Percentiles rank a stretch among this genome's conserved stretches.
Evolutionary conservation across 2,113 vertebrate genomes (phyloP).

Genomic region (Grammomys surdaster): DNA sequence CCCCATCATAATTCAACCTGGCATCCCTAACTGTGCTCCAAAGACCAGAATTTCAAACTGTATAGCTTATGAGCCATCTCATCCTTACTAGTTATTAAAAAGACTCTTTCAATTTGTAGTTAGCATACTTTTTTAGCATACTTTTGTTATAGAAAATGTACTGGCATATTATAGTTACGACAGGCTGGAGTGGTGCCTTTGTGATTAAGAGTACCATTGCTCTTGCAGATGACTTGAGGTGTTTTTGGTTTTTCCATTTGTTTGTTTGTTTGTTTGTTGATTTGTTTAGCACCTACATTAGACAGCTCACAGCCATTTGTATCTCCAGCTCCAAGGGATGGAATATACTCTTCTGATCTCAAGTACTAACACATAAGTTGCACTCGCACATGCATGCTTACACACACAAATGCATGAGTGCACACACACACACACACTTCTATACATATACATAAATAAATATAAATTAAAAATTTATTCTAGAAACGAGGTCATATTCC

Average conservation of each 20-base stretch:
- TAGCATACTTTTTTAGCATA: too few species aligned
- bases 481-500: background rate
- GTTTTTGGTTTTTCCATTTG: too few species aligned
- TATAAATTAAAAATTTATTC: background rate
- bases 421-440: too few species aligned
- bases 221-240: background rate
- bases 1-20: background rate
- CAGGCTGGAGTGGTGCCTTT: background rate
- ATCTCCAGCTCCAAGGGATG: background rate
- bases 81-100: background rate
- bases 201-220: background rate
- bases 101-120: background rate
- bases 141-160: constrained; percentile 22
- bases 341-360: background rate
- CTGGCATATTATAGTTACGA: background rate
- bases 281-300: background rate
- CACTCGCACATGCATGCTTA: background rate
- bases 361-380: background rate
- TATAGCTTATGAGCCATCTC: background rate
- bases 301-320: background rate
- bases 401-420: background rate
- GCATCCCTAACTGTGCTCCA: background rate
- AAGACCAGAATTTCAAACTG: background rate
- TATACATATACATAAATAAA: background rate
- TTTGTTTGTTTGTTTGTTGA: too few species aligned